A percentile compares a stretch with the other conserved stretches of the same genome.
These are phyloP conservation scores for Drosophila arizonae DNA, from an alignment of 1,140 invertebrate species.

Conservation along the genomic window DNA sequence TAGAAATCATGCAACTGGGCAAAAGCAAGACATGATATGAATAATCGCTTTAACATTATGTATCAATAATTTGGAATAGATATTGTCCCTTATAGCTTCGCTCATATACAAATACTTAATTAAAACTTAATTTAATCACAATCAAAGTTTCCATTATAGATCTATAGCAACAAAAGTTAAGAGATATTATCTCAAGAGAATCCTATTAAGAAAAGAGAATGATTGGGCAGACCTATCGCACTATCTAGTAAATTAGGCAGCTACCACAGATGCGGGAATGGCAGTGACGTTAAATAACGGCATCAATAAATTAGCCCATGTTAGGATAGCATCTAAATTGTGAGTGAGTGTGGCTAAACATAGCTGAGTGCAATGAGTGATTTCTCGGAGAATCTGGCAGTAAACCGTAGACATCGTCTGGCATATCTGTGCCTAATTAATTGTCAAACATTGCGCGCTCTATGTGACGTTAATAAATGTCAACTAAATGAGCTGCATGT, in stretches of 20 bases:
- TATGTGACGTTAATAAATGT: constrained; percentile 79
- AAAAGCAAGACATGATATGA: no score
- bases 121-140: no score
- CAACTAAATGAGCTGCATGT: constrained; percentile 80
- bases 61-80: no score
- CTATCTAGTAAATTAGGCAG: background rate
- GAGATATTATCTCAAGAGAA: background rate
- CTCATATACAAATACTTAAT: no score
- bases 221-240: background rate
- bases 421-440: constrained; percentile 70
- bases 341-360: background rate
- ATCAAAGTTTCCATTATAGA: background rate
- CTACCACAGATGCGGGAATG: background rate
- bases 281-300: constrained; percentile 28
- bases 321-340: constrained; percentile 36
- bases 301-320: constrained; percentile 49
- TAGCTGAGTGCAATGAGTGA: constrained; percentile 14
- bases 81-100: no score
- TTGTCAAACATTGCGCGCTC: constrained; percentile 79
- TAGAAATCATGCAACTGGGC: no score
- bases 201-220: background rate
- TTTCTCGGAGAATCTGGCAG: constrained; percentile 14
- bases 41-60: no score
- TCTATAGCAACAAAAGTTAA: background rate
- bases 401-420: constrained; percentile 37